Evolutionary conservation across 2,797 vertebrate genomes (phyloP).

Genomic region (Holocentrus rufus): DNA sequence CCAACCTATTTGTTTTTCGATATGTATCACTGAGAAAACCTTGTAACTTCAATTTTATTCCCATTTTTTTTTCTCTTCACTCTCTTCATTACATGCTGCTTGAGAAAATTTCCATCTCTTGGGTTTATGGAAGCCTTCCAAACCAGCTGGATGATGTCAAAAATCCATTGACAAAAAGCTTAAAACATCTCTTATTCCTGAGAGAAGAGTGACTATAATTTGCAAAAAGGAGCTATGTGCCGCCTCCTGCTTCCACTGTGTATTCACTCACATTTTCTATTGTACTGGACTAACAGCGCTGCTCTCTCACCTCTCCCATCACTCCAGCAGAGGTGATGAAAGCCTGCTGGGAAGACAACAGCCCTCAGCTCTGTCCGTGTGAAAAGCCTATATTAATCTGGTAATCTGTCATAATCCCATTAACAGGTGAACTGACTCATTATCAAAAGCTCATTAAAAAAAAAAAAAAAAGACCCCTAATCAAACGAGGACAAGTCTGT

Average conservation of each 20-base stretch:
- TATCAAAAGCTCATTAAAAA: slow-evolving; percentile 56
- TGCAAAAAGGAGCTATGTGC: background rate
- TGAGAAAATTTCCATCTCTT: no score
- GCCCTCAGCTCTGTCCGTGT: slow-evolving; percentile 56
- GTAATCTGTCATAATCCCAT: slow-evolving; percentile 80
- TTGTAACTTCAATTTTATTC: no score
- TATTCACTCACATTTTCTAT: slow-evolving; percentile 41
- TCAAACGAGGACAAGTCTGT: slow-evolving; percentile 40
- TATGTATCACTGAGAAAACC: no score
- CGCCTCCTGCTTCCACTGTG: slow-evolving; percentile 25
- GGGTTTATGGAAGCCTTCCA: no score
- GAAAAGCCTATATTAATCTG: slow-evolving; percentile 76
- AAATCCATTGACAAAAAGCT: background rate
- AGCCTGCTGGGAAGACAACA: slow-evolving; percentile 61
- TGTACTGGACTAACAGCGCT: slow-evolving; percentile 22
- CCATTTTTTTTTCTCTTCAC: no score
- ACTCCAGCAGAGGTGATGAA: slow-evolving; percentile 75
- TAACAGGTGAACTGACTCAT: slow-evolving; percentile 77
- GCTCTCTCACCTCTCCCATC: slow-evolving; percentile 57
- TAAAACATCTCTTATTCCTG: no score
- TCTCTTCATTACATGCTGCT: no score
- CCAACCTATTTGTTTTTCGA: background rate
- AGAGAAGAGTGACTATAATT: background rate
- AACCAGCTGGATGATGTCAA: background rate
- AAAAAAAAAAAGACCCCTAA: slow-evolving; percentile 34